Conservation (phyloP, 2,113 vertebrate species). For the Aldabrachelys gigantea region DNA sequence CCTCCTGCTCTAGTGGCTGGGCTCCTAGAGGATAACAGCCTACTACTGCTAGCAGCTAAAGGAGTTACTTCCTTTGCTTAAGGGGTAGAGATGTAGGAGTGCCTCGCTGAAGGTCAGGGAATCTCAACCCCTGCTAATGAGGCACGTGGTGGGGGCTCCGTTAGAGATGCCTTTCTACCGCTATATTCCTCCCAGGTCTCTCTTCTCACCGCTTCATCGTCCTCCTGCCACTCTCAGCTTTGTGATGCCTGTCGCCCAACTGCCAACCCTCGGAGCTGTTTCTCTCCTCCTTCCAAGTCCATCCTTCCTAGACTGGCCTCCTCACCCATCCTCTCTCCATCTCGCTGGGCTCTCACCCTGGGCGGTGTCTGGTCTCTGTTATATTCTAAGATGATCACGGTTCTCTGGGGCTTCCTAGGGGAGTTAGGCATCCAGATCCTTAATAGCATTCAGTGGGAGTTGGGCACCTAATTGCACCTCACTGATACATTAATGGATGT, state of each 20-base stretch:
- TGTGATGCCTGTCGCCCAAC: not conserved
- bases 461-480: not conserved
- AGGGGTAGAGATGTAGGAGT: no score
- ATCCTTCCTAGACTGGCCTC: not conserved
- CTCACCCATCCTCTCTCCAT: not conserved
- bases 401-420: not conserved
- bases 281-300: not conserved
- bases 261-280: not conserved
- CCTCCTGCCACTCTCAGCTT: not conserved
- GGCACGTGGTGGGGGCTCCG: not conserved
- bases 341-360: not conserved
- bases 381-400: not conserved
- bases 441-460: not conserved
- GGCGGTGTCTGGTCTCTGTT: not conserved
- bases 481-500: not conserved
- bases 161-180: not conserved
- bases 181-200: not conserved
- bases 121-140: not conserved
- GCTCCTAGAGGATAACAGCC: not conserved
- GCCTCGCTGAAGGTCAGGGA: rapidly evolving
- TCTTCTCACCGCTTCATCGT: not conserved
- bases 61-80: no score
- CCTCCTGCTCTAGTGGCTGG: not conserved
- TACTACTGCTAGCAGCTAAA: not conserved
- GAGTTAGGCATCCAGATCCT: not conserved